A percentile compares a stretch with the other conserved stretches of the same genome.
Evolutionary conservation across 35 echinoderm and acorn worm species (phyloP).

Genomic region (Ophiothrix spiculata): DNA sequence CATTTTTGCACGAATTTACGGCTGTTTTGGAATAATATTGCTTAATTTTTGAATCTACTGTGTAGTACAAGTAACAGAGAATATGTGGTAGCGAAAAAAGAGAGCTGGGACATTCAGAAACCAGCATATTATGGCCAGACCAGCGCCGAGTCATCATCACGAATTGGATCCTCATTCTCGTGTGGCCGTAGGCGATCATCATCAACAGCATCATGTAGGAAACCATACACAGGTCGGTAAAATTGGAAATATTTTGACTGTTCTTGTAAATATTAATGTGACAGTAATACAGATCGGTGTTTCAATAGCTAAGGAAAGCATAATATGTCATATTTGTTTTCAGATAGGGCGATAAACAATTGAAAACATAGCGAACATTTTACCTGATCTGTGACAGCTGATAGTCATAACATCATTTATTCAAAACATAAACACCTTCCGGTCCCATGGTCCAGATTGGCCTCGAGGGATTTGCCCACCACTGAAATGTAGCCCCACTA

Average conservation of each 20-base stretch:
- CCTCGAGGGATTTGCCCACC: too few relatives aligned
- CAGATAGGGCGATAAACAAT: too few relatives aligned
- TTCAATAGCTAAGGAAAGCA: neutral
- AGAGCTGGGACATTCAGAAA: neutral
- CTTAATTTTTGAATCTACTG: neutral
- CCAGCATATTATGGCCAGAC: conserved; percentile 7
- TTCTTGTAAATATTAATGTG: neutral
- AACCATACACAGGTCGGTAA: conserved; percentile 5
- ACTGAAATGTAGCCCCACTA: too few relatives aligned
- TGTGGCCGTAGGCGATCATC: neutral
- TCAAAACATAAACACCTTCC: too few relatives aligned
- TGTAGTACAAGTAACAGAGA: neutral
- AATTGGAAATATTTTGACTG: neutral
- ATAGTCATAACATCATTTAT: too few relatives aligned
- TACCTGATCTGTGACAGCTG: too few relatives aligned
- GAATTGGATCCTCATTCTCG: neutral
- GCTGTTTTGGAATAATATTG: neutral
- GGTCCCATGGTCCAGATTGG: too few relatives aligned
- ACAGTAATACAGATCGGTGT: neutral
- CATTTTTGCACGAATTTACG: neutral
- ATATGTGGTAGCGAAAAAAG: neutral
- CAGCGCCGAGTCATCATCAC: neutral
- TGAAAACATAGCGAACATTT: too few relatives aligned
- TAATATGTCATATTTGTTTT: neutral
- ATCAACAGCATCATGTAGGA: neutral